Percentiles rank a stretch among this genome's conserved stretches.
Conservation (phyloP, 2,888 invertebrate species). For the Clusia tigrina region DNA sequence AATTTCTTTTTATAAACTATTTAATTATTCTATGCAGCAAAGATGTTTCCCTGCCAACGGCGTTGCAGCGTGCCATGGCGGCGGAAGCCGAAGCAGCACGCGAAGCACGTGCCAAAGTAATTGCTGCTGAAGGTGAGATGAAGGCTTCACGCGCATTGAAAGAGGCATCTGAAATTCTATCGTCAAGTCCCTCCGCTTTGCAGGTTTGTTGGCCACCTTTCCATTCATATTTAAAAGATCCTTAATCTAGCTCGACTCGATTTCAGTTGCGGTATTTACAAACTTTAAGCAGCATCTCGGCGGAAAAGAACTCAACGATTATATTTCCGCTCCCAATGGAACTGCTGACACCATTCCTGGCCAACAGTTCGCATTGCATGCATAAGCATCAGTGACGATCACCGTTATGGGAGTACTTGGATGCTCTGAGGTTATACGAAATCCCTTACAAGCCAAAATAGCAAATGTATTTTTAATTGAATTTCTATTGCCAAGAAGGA, state of each 20-base stretch:
- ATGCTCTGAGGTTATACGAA: conserved; percentile 51
- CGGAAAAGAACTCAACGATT: conserved; percentile 94
- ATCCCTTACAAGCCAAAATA: conserved; percentile 15
- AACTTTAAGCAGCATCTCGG: conserved; percentile 89
- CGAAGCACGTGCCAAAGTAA: conserved; percentile 69
- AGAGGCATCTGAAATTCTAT: conserved; percentile 84
- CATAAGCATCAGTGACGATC: conserved; percentile 51
- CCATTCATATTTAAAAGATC: background rate
- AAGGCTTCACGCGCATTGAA: conserved; percentile 81
- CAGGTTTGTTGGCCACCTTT: conserved; percentile 44
- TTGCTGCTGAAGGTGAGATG: conserved; percentile 86
- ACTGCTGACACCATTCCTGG: conserved; percentile 66
- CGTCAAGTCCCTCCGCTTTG: conserved; percentile 77
- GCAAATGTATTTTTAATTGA: background rate
- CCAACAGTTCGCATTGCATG: conserved; percentile 21
- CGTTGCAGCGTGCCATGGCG: conserved; percentile 83
- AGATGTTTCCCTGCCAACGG: conserved; percentile 79
- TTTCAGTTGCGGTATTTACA: conserved; percentile 83
- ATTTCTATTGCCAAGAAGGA: no score
- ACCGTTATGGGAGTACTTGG: conserved; percentile 52
- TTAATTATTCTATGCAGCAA: conserved; percentile 66
- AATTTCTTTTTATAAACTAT: background rate
- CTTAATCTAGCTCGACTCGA: conserved; percentile 10
- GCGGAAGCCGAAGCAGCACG: conserved; percentile 83
- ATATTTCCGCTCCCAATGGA: conserved; percentile 94